Base-by-base conservation (phyloP, 2,797 vertebrate genomes). In the Erpetoichthys calabaricus region DNA sequence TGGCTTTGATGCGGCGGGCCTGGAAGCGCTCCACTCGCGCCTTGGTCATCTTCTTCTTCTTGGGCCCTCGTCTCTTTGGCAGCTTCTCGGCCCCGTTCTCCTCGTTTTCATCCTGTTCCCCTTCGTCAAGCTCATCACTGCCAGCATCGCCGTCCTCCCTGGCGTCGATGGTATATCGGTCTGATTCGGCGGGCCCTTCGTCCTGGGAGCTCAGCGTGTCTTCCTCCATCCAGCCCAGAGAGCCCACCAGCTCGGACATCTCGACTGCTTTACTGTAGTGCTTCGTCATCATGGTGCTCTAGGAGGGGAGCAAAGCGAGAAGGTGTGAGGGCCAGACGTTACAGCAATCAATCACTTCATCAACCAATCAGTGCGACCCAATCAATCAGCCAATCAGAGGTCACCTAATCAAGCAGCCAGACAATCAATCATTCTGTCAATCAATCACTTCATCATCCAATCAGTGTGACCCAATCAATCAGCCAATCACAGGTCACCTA, bases 21-120 rank as follows among this genome's bases (percentile, higher is more conserved):
- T 90, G 84, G 74, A 97, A 94, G 60, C 94, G 68, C 68, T 98
- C 94, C 69, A 92, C 61, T 57, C 94, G 84, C 1, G 90, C 94
- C 84, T 96, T 97, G 63, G 94, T 96, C 92, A 98, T 94, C 67
- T 97, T 98, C 87, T 98, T 98, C 84, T 90, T 98, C 77, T 97
- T 98, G 6, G 94, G 95, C 43, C 95, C 95, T 61, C 94, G 86
- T 55, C 92, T 84, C 64, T 94, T 97, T 3, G 94, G 92, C 57
- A 76, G 86, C 1, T 73, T 71, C 57, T 91, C 91, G 6, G 85
- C 88, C 10, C 90, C 85, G 1, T 75, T 77, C 3, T 83, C 89
- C 6, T 65, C 85, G 0, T 81, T 80, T 44, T 84, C 82, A 41
- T 83, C 59, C 1, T 91, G 89, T 1, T 87, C 89, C 10, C 91